phyloP scores from a whole-genome alignment of 2,797 vertebrate genomes.

The Sphenodon punctatus region DNA sequence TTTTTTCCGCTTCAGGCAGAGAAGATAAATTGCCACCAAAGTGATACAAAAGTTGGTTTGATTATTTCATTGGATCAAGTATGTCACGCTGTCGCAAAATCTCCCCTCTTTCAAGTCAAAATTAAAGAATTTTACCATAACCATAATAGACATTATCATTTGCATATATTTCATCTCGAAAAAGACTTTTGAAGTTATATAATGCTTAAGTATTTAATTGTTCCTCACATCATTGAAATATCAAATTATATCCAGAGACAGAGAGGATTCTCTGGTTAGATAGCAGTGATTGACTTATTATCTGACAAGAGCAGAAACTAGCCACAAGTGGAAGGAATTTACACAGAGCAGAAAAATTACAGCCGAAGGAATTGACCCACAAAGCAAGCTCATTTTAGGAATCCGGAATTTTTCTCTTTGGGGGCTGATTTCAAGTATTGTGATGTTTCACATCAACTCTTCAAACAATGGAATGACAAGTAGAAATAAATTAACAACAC shows the following conservation, averaged over 20 bases:
- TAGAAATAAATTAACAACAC: too few relatives aligned
- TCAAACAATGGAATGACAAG: not conserved
- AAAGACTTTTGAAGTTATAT: constrained; percentile 68
- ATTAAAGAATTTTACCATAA: constrained; percentile 76
- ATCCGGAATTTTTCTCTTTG: not conserved
- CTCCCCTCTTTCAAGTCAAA: constrained; percentile 74
- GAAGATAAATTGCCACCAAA: constrained; percentile 76
- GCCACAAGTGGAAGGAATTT: not conserved
- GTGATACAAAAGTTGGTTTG: constrained; percentile 71
- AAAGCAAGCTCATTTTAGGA: not conserved
- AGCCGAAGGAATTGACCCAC: not conserved
- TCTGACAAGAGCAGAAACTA: constrained; percentile 52
- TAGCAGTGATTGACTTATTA: constrained; percentile 50
- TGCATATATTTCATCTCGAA: constrained; percentile 78
- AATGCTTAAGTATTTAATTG: constrained; percentile 72
- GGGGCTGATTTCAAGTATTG: not conserved
- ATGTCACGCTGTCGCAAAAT: constrained; percentile 72
- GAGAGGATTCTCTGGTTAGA: constrained; percentile 52
- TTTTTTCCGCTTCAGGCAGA: constrained; percentile 75
- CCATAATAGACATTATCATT: constrained; percentile 73
- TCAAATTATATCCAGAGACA: constrained; percentile 62
- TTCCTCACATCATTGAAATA: constrained; percentile 68
- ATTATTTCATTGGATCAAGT: constrained; percentile 79
- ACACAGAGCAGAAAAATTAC: constrained; percentile 16
- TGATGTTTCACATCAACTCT: not conserved